Base-by-base conservation (phyloP, 1,140 invertebrate genomes). In the Hestina assimilis region DNA sequence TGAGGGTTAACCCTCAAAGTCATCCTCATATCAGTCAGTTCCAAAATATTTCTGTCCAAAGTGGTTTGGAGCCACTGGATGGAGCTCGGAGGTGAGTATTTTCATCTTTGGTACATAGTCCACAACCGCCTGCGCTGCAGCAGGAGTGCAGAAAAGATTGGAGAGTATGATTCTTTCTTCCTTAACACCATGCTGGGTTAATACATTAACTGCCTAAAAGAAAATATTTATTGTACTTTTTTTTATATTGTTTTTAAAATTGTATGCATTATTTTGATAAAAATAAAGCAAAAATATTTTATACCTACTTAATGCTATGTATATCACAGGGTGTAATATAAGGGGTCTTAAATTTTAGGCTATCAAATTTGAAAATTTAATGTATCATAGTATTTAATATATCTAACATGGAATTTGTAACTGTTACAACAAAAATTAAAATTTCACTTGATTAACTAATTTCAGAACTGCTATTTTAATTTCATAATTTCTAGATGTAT, bases 21-120 rank as follows among this genome's bases (percentile, higher is more conserved):
- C 72, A 28, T 78, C 73, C 43, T 75, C 74, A 43, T 75, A 87
- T 93, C 92, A 99, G 90, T 99, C 97, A 59, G 97, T 99, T 72
- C 98, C 98, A 92, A 99, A 99, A 90, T 99, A 99, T 89, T 97
- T 98, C 89, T 98, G 96, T 63, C 97, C 97, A 91, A 99, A 99
- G 89, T 99, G 97, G 90, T 98, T 98, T 9, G 97, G 98, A 17
- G 97, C 96, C n/a, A 98, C 93, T 5, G 94, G 93, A 89, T 99
- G 96, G 31, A 99, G 91, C 88, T 99, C 98, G 1, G 97, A 97
- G 0, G 97, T 98, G 38, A 99, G 91, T 69, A 99, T 97, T 81
- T 95, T 98, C 93, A 99, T 93, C 89, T 93, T 93, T 35, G 97
- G 97, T 86, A 97, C 99, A 66, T 94, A 93, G 69, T 93, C 92